These are phyloP conservation scores for Pharmacophagus antenor DNA, from an alignment of 2,888 invertebrate species.

Conservation along the genomic window DNA sequence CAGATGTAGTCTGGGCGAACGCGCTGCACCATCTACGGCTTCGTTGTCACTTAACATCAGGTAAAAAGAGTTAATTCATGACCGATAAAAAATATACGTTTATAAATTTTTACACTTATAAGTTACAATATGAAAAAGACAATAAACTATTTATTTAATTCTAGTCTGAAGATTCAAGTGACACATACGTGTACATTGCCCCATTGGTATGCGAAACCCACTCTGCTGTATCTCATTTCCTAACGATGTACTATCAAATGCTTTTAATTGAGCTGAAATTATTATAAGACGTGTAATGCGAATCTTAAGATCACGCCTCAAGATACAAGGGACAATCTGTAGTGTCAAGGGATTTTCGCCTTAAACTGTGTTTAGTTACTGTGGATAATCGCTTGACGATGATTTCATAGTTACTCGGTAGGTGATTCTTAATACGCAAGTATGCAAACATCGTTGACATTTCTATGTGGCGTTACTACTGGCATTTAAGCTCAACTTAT, in stretches of 20 bases:
- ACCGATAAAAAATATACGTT: too few species aligned
- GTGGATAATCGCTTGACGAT: slow-evolving; percentile 9
- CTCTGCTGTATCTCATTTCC: slow-evolving; percentile 24
- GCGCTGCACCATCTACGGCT: too few species aligned
- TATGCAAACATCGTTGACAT: slow-evolving; percentile 24
- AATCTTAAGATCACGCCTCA: slow-evolving; percentile 25
- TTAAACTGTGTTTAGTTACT: neutral
- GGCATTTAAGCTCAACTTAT: slow-evolving; percentile 5
- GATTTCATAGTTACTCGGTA: slow-evolving; percentile 16
- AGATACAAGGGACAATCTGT: slow-evolving; percentile 17
- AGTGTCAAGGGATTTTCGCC: slow-evolving; percentile 1
- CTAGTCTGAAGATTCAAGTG: neutral
- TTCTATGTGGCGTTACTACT: slow-evolving; percentile 11
- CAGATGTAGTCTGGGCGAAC: too few species aligned
- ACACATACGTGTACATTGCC: slow-evolving; percentile 17
- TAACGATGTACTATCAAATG: slow-evolving; percentile 25
- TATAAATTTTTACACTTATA: too few species aligned
- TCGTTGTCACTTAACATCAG: too few species aligned
- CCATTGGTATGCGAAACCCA: slow-evolving; percentile 31
- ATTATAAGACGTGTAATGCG: slow-evolving; percentile 35
- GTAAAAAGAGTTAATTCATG: too few species aligned
- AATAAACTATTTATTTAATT: neutral
- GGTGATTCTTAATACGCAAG: slow-evolving; percentile 21
- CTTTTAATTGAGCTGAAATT: slow-evolving; percentile 36
- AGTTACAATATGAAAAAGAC: neutral